Percentiles rank a stretch among this genome's conserved stretches.
Conservation (phyloP, 1,140 invertebrate species). For the Frieseomelitta varia region DNA sequence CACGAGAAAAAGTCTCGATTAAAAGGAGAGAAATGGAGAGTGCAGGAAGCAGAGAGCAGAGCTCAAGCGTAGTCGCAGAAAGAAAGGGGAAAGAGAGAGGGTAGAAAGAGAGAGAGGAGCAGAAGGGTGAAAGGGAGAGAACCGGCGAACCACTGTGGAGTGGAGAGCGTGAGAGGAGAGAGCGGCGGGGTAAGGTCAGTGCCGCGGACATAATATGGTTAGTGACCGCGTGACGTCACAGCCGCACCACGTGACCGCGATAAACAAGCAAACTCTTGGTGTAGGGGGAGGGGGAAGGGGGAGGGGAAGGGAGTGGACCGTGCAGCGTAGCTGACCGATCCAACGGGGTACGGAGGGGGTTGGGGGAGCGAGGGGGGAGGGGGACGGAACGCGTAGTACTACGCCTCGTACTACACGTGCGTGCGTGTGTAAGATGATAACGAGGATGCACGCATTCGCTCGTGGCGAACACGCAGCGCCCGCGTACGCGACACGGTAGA, state of each 20-base stretch:
- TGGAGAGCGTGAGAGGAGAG: neutral
- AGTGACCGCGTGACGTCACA: constrained; percentile 72
- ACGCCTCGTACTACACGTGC: constrained; percentile 79
- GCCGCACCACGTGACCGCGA: constrained; percentile 62
- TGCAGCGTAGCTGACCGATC: constrained; percentile 37
- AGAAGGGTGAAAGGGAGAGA: neutral
- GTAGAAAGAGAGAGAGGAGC: too few relatives aligned
- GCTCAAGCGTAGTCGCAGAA: too few relatives aligned
- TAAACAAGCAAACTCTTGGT: constrained; percentile 47
- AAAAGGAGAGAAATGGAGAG: neutral
- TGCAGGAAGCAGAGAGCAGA: too few relatives aligned
- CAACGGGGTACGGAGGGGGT: neutral
- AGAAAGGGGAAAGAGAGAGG: too few relatives aligned
- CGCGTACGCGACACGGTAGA: neutral
- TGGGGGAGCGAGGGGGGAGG: constrained; percentile 11
- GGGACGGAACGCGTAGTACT: constrained; percentile 71
- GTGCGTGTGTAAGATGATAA: constrained; percentile 78
- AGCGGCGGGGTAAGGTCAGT: constrained; percentile 74
- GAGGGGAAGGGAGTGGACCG: too few relatives aligned
- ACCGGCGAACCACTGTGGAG: too few relatives aligned
- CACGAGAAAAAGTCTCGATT: too few relatives aligned
- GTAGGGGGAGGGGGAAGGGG: neutral
- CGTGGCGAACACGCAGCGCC: constrained; percentile 43
- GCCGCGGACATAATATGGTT: constrained; percentile 72
- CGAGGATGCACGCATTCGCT: constrained; percentile 69